Conservation (phyloP, 2,888 invertebrate genomes). For the Oscheius sp. region DNA sequence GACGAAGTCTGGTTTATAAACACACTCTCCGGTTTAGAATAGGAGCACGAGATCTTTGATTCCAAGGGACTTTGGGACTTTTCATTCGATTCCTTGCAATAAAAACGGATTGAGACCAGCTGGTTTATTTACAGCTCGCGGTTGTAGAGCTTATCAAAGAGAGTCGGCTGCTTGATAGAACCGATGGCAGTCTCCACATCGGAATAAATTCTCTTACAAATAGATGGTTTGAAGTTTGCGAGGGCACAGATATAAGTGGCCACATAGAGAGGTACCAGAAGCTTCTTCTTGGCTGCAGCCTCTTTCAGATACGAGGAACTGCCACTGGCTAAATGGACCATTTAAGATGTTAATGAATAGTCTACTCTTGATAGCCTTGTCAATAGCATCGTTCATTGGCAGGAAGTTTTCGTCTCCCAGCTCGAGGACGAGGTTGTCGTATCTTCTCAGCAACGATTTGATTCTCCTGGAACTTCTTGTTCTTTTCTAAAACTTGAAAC, state of each 20-base stretch:
- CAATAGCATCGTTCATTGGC: neutral
- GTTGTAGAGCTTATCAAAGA: slow-evolving; percentile 23
- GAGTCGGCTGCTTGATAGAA: slow-evolving; percentile 22
- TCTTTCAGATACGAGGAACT: neutral
- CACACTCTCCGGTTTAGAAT: too few species aligned
- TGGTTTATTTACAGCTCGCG: slow-evolving; percentile 9
- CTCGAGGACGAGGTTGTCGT: slow-evolving; percentile 1
- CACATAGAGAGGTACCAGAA: slow-evolving; percentile 12
- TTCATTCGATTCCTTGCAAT: neutral
- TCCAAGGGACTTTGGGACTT: neutral
- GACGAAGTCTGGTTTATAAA: too few species aligned
- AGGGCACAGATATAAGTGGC: slow-evolving; percentile 1
- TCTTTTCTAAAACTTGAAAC: neutral
- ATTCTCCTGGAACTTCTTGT: slow-evolving; percentile 1
- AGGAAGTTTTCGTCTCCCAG: neutral
- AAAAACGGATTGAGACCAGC: neutral
- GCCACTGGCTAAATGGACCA: slow-evolving; percentile 14
- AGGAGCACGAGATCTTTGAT: too few species aligned
- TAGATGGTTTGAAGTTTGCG: neutral
- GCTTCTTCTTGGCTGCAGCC: neutral
- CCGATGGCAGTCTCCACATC: neutral
- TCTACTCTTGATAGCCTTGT: slow-evolving; percentile 15
- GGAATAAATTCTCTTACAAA: slow-evolving; percentile 1
- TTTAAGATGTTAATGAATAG: neutral
- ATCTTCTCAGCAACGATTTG: slow-evolving; percentile 7